Conservation (phyloP, 2,797 vertebrate genomes). For the Jordanella pulchra region DNA sequence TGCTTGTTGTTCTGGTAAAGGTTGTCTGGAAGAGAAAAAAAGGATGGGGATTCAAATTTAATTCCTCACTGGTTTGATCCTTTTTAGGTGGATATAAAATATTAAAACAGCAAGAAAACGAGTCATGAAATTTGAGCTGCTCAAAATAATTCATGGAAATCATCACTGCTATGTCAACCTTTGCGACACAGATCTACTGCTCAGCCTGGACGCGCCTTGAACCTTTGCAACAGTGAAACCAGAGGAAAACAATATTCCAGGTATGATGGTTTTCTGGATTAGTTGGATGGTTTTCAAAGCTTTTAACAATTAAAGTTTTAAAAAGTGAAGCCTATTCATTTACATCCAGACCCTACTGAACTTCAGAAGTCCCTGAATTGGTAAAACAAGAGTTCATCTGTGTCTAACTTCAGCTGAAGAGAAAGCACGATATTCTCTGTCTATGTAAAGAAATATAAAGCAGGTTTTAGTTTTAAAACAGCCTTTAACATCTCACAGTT, state of each 20-base stretch:
- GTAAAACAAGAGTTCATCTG: no score
- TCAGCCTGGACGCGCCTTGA: neutral
- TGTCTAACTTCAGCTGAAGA: no score
- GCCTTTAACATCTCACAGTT: neutral
- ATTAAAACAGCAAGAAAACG: no score
- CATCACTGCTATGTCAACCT: neutral
- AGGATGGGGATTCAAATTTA: no score
- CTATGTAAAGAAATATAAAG: no score
- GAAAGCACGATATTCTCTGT: no score
- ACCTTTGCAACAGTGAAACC: neutral
- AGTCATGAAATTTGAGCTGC: no score
- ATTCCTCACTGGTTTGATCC: slow-evolving; percentile 12
- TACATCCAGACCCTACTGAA: neutral
- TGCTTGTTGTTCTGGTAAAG: slow-evolving; percentile 38
- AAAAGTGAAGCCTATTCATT: neutral
- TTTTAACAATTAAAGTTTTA: neutral
- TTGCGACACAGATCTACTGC: neutral
- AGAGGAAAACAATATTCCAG: neutral
- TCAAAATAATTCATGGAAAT: neutral
- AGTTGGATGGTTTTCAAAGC: neutral
- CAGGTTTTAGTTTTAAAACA: no score
- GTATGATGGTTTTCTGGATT: neutral
- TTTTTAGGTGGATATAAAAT: slow-evolving; percentile 26
- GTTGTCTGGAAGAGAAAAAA: slow-evolving; percentile 19
- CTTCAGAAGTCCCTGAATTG: no score